phyloP scores from a whole-genome alignment of 1,140 invertebrate species.

The Procambarus virginalis region DNA sequence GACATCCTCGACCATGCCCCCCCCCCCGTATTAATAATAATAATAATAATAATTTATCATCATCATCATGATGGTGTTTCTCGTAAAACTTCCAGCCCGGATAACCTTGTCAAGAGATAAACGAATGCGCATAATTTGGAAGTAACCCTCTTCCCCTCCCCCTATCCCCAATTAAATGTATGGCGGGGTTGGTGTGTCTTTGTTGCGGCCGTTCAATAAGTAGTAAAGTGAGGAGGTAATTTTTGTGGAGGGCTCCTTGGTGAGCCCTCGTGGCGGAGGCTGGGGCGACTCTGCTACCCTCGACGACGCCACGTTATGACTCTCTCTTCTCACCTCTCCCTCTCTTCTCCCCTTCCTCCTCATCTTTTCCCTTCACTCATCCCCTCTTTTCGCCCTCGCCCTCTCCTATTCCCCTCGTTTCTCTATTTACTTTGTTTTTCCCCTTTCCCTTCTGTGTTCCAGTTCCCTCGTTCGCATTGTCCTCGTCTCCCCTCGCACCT shows the following conservation, averaged over 20 bases:
- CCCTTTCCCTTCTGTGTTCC: constrained; percentile 11
- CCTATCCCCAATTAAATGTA: background rate
- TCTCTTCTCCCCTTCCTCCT: constrained; percentile 6
- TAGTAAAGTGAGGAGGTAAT: background rate
- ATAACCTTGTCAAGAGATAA: too few species aligned
- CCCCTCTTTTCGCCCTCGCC: constrained; percentile 11
- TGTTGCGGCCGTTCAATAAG: constrained; percentile 3
- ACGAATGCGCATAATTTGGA: too few species aligned
- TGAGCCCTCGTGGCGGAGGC: background rate
- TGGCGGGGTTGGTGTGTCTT: background rate
- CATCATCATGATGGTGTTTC: too few species aligned
- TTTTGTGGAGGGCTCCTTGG: background rate
- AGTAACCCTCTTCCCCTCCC: too few species aligned
- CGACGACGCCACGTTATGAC: background rate
- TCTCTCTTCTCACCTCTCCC: background rate
- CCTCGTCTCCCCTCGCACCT: background rate
- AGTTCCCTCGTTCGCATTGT: constrained; percentile 16
- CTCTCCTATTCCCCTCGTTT: constrained; percentile 14
- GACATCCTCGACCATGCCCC: too few species aligned
- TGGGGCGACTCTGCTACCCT: constrained; percentile 3
- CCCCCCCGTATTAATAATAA: too few species aligned
- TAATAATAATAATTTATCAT: too few species aligned
- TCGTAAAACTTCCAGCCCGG: too few species aligned
- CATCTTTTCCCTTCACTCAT: constrained; percentile 17
- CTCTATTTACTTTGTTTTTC: constrained; percentile 4